A percentile compares a stretch with the other conserved stretches of the same genome.
phyloP scores from a whole-genome alignment of 2,797 vertebrate genomes.

The Kryptolebias ocellatus region DNA sequence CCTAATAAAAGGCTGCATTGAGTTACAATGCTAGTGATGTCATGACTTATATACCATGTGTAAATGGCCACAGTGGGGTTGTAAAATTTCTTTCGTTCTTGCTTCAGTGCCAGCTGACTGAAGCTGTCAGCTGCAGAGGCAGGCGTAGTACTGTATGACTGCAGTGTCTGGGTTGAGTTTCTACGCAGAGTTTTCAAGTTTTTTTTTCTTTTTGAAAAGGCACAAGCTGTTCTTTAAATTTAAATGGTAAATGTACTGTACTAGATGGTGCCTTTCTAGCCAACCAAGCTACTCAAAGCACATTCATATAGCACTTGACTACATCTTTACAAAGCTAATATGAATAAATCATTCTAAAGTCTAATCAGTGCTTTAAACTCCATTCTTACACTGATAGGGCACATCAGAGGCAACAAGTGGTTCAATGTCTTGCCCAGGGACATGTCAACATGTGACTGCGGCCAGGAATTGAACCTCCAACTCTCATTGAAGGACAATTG shows the following conservation, averaged over 20 bases:
- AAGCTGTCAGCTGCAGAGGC: background rate
- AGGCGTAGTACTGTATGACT: background rate
- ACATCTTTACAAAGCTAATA: no score
- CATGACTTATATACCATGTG: conserved; percentile 1
- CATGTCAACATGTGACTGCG: no score
- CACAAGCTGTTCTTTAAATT: conserved; percentile 34
- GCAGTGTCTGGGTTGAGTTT: conserved; percentile 20
- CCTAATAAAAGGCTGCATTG: background rate
- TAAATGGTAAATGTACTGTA: background rate
- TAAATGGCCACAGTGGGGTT: background rate
- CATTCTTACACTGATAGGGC: no score
- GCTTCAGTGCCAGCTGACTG: background rate
- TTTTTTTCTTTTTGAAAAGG: conserved; percentile 29
- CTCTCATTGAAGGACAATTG: no score
- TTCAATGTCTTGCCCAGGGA: no score
- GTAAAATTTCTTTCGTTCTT: background rate
- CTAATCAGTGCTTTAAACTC: no score
- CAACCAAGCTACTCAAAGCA: no score
- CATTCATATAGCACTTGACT: no score
- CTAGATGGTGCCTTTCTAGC: no score
- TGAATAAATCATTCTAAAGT: no score
- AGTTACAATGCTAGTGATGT: background rate
- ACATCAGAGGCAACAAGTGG: no score
- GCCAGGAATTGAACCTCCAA: no score
- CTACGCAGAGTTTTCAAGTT: conserved; percentile 23